Conservation (phyloP, 35 echinoderm and acorn worm species). For the Strongylocentrotus purpuratus region DNA sequence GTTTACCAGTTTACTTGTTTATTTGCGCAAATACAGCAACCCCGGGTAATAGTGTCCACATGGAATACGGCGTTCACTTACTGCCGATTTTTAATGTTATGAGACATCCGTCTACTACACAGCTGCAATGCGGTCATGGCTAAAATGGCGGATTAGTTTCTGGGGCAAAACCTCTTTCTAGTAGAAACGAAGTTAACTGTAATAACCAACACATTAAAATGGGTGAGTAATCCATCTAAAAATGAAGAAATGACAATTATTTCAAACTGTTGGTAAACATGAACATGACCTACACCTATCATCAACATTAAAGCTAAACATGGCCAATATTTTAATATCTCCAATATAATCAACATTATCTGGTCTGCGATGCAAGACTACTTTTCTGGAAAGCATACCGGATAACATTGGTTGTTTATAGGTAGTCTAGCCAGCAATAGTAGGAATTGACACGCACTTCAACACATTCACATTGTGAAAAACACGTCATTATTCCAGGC, state of each 20-base stretch:
- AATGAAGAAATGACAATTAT: too few relatives aligned
- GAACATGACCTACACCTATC: too few relatives aligned
- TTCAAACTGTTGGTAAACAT: too few relatives aligned
- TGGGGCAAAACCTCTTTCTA: not conserved
- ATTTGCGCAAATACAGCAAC: not conserved
- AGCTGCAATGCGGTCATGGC: not conserved
- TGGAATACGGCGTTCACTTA: constrained; percentile 2
- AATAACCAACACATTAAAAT: too few relatives aligned
- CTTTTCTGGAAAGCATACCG: not conserved
- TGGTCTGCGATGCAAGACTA: not conserved
- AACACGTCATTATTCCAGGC: not conserved
- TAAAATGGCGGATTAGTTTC: not conserved
- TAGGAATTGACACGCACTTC: not conserved
- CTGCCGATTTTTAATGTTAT: not conserved
- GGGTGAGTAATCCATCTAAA: too few relatives aligned
- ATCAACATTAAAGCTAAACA: too few relatives aligned
- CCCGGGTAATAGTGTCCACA: not conserved
- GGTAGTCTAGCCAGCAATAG: not conserved
- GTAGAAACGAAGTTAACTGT: not conserved
- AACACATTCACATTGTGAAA: not conserved
- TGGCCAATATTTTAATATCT: not conserved
- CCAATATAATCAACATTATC: not conserved
- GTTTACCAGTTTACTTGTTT: not conserved
- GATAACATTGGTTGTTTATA: not conserved
- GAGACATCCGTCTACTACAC: not conserved